These are phyloP conservation scores for Philypnodon macrostomus DNA, from an alignment of 2,797 vertebrate genomes.

Conservation along the genomic window DNA sequence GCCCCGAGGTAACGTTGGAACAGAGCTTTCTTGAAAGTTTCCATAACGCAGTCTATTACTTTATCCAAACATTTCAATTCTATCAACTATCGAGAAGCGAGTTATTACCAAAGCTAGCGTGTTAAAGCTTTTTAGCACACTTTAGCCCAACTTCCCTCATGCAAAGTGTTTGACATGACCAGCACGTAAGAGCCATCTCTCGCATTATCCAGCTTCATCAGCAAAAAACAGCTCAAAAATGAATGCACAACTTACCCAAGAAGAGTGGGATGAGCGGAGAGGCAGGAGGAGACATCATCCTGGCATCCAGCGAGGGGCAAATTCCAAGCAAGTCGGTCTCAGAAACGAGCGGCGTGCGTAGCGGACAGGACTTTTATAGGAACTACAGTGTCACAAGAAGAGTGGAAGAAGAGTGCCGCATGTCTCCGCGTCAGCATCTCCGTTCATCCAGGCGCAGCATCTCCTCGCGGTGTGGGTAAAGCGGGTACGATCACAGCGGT, in stretches of 20 bases:
- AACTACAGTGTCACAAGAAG: constrained; percentile 33
- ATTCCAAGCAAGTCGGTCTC: constrained; percentile 34
- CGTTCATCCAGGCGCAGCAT: constrained; percentile 10
- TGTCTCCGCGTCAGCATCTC: constrained; percentile 35
- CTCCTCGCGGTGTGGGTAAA: not conserved
- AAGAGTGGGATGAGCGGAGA: constrained; percentile 29
- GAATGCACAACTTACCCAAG: constrained; percentile 60
- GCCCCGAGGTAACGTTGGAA: not conserved
- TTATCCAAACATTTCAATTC: not conserved
- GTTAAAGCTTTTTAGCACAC: not conserved
- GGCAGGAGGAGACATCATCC: constrained; percentile 47
- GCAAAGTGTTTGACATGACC: not conserved
- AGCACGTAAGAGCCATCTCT: no score
- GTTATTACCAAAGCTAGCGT: not conserved
- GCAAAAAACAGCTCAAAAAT: constrained; percentile 1
- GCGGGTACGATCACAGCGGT: no score
- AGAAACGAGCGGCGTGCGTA: constrained; percentile 15
- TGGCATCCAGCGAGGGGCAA: constrained; percentile 32
- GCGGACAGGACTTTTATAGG: constrained; percentile 33
- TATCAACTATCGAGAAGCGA: not conserved
- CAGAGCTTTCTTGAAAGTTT: not conserved
- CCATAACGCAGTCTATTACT: not conserved
- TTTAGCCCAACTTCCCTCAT: not conserved
- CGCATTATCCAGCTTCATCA: no score
- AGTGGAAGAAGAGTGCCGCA: constrained; percentile 20